Conservation (phyloP, 2,888 invertebrate species). For the Clusia tigrina region DNA sequence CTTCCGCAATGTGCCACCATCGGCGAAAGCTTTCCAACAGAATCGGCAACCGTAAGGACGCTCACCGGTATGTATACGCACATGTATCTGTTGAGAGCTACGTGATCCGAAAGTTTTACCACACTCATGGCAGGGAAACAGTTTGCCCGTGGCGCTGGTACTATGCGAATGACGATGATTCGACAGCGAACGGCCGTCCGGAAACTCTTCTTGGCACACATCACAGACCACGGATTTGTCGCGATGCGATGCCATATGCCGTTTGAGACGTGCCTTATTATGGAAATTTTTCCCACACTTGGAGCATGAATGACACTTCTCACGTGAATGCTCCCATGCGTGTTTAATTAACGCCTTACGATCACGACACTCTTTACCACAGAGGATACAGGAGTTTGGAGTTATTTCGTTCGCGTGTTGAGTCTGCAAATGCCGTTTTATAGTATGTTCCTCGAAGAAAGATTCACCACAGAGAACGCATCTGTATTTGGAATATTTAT, state of each 20-base stretch:
- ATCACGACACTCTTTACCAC: conserved; percentile 76
- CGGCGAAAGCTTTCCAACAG: conserved; percentile 90
- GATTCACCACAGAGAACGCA: conserved; percentile 74
- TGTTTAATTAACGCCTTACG: conserved; percentile 73
- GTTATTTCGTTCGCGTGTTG: conserved; percentile 71
- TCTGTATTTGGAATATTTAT: conserved; percentile 51
- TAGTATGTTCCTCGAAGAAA: conserved; percentile 70
- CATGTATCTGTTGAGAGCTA: conserved; percentile 86
- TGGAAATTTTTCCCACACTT: conserved; percentile 77
- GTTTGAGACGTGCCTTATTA: conserved; percentile 71
- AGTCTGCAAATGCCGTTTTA: conserved; percentile 71
- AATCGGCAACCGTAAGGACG: conserved; percentile 84
- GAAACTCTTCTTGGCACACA: conserved; percentile 75
- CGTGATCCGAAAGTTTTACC: conserved; percentile 87
- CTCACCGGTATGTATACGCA: conserved; percentile 84
- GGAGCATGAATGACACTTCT: conserved; percentile 71
- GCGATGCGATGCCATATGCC: conserved; percentile 76
- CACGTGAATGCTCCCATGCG: conserved; percentile 74
- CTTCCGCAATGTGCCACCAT: conserved; percentile 84
- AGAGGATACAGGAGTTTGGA: conserved; percentile 72
- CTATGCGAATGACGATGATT: conserved; percentile 75
- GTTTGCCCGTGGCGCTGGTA: conserved; percentile 66
- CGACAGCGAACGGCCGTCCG: conserved; percentile 74
- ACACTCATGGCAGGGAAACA: conserved; percentile 84
- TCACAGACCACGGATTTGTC: conserved; percentile 76